Percentiles rank a stretch among this genome's conserved stretches.
These are phyloP conservation scores for Pangasius mekongensis DNA, from an alignment of 2,797 vertebrate species.

Conservation along the genomic window DNA sequence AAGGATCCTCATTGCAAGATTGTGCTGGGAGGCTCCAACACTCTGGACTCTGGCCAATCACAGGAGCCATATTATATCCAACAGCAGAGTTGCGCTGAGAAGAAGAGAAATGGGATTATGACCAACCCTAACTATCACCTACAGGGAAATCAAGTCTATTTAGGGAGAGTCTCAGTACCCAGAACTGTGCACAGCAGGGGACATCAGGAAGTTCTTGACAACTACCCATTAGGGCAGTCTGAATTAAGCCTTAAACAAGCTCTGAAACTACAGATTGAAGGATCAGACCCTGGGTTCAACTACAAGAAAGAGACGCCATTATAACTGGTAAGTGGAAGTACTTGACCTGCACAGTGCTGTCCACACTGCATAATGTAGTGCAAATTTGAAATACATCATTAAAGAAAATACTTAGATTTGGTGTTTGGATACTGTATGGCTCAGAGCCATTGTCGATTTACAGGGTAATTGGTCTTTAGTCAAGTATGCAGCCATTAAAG, in stretches of 20 bases:
- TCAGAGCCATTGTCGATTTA: background rate
- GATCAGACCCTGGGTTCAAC: slow-evolving; percentile 91
- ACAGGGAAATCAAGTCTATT: slow-evolving; percentile 94
- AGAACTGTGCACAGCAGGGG: slow-evolving; percentile 84
- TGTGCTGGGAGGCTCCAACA: slow-evolving; percentile 78
- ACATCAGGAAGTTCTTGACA: slow-evolving; percentile 91
- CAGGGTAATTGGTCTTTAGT: slow-evolving; percentile 33
- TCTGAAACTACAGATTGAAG: slow-evolving; percentile 97
- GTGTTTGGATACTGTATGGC: background rate
- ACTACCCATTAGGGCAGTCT: slow-evolving; percentile 89
- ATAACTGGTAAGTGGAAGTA: slow-evolving; percentile 82
- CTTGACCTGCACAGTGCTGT: background rate
- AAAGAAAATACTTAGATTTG: background rate
- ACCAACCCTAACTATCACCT: slow-evolving; percentile 98
- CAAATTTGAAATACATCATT: background rate
- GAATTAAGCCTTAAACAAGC: slow-evolving; percentile 98
- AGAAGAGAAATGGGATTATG: slow-evolving; percentile 96
- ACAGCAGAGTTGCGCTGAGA: slow-evolving; percentile 89
- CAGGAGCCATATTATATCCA: slow-evolving; percentile 91
- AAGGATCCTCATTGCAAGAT: slow-evolving; percentile 89
- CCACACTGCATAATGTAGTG: too few relatives aligned
- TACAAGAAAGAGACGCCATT: slow-evolving; percentile 99
- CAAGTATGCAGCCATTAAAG: slow-evolving; percentile 49
- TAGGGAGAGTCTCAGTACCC: slow-evolving; percentile 90
- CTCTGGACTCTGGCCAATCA: slow-evolving; percentile 82